phyloP scores from a whole-genome alignment of 2,888 invertebrate species.

The Listrodromus nycthemerus region DNA sequence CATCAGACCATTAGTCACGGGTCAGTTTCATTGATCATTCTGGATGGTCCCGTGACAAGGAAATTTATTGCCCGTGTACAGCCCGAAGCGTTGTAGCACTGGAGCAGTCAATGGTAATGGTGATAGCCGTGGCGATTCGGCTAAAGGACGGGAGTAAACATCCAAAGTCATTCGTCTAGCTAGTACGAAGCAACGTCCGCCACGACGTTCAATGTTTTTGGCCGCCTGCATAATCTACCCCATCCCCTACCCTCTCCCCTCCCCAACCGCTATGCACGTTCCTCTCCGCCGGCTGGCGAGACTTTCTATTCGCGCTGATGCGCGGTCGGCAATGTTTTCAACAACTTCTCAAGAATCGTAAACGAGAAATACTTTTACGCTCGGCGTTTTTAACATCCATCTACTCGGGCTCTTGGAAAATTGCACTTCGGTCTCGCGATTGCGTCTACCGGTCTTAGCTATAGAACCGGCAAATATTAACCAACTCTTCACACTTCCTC shows the following conservation, averaged over 20 bases:
- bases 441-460: conserved; percentile 10
- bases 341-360: conserved; percentile 27
- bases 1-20: conserved; percentile 52
- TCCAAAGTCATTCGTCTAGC: conserved; percentile 52
- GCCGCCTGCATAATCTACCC: conserved; percentile 11
- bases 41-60: conserved; percentile 57
- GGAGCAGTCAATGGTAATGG: conserved; percentile 29
- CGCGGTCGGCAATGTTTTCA: conserved; percentile 31
- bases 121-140: conserved; percentile 28
- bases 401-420: conserved; percentile 17
- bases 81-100: conserved; percentile 2
- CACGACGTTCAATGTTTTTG: conserved; percentile 3
- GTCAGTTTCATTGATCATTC: conserved; percentile 61
- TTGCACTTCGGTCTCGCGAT: conserved; percentile 33
- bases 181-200: background rate
- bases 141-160: conserved; percentile 42
- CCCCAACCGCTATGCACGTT: background rate
- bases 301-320: conserved; percentile 23
- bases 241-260: background rate
- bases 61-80: conserved; percentile 51
- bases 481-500: conserved; percentile 47
- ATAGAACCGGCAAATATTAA: conserved; percentile 37
- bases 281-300: background rate
- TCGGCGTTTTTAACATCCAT: conserved; percentile 2
- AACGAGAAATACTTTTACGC: conserved; percentile 10